These are phyloP conservation scores for Takifugu rubripes DNA, from an alignment of 2,797 vertebrate genomes.

Conservation along the genomic window DNA sequence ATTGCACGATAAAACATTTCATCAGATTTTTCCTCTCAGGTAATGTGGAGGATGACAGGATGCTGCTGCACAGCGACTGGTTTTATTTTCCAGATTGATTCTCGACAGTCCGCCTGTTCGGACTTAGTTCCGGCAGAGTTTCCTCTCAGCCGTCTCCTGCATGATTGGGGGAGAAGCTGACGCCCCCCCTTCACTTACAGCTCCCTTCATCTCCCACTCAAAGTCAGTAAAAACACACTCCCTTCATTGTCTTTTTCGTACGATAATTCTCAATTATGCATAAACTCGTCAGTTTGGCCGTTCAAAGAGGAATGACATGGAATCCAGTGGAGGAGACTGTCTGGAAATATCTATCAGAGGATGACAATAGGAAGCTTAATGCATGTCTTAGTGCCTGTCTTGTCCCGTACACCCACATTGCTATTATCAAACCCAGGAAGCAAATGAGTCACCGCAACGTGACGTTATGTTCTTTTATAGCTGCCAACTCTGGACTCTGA, in stretches of 20 bases:
- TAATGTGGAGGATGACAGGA: conserved; percentile 13
- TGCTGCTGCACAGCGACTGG: conserved; percentile 35
- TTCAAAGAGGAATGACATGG: conserved; percentile 70
- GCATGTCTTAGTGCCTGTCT: conserved; percentile 65
- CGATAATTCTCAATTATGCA: conserved; percentile 72
- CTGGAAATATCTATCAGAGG: conserved; percentile 56
- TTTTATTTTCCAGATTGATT: conserved; percentile 51
- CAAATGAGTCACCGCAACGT: conserved; percentile 40
- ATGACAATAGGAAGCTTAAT: conserved; percentile 65
- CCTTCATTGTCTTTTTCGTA: conserved; percentile 58
- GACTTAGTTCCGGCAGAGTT: conserved; percentile 34
- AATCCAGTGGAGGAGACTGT: conserved; percentile 69
- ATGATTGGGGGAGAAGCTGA: not conserved
- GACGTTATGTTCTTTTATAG: conserved; percentile 48
- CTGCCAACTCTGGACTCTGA: conserved; percentile 40
- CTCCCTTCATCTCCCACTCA: conserved; percentile 40
- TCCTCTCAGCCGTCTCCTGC: conserved; percentile 1
- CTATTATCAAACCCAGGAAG: conserved; percentile 29
- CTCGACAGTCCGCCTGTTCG: too few species aligned
- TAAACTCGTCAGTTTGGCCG: conserved; percentile 68
- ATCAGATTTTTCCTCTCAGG: conserved; percentile 13
- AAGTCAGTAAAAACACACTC: conserved; percentile 34
- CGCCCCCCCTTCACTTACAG: conserved; percentile 11
- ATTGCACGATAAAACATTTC: conserved; percentile 5
- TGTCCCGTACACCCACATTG: conserved; percentile 41